Percentiles rank a stretch among this genome's conserved stretches.
Evolutionary conservation across 2,113 vertebrate species (phyloP).

Genomic region (Ardeotis arabs): DNA sequence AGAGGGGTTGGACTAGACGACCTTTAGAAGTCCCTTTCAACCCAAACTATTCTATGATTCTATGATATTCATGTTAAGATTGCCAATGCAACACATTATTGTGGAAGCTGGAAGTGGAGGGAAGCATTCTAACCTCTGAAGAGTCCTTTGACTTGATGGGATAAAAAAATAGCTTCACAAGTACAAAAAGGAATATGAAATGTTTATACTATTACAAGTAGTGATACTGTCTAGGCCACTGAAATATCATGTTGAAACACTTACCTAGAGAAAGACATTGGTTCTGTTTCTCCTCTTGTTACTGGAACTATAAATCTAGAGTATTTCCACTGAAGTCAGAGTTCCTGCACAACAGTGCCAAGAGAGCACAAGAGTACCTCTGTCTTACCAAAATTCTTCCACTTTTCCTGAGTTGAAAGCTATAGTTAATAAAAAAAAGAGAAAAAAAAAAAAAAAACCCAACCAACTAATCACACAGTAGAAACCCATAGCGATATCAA

Average conservation of each 20-base stretch:
- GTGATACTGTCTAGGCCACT: not conserved
- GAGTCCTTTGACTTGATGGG: not conserved
- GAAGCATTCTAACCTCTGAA: not conserved
- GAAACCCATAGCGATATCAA: not conserved
- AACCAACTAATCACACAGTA: not conserved
- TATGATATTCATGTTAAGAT: not conserved
- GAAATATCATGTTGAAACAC: not conserved
- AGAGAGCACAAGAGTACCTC: not conserved
- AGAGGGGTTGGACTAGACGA: too few species aligned
- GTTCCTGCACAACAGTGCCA: not conserved
- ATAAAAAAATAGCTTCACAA: not conserved
- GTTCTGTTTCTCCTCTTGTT: not conserved
- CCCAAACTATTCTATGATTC: too few species aligned
- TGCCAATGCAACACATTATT: not conserved
- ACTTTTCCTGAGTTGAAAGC: not conserved
- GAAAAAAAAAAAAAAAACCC: not conserved
- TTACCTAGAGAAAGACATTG: not conserved
- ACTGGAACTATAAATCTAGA: not conserved
- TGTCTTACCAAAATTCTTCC: not conserved
- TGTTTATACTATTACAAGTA: not conserved
- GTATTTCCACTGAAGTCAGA: not conserved
- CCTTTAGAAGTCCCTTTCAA: too few species aligned
- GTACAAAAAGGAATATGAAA: not conserved
- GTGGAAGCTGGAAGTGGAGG: not conserved
- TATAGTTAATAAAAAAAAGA: not conserved